phyloP scores from a whole-genome alignment of 2,797 vertebrate species.

The Arctocebus calabarensis region DNA sequence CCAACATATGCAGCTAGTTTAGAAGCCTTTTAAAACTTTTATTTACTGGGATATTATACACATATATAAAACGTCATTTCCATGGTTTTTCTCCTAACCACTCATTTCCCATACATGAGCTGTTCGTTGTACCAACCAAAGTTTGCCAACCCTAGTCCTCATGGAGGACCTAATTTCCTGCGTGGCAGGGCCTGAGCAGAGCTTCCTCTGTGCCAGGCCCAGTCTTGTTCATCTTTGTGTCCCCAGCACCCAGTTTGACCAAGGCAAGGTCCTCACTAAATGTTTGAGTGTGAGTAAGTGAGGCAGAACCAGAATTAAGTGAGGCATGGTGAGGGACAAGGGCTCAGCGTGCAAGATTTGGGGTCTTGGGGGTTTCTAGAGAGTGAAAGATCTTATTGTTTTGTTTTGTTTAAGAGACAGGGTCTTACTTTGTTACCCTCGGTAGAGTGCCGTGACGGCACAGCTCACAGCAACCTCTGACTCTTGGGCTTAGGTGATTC shows the following conservation, averaged over 20 bases:
- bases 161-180: not conserved
- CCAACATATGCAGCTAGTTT: not conserved
- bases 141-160: not conserved
- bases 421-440: too few relatives aligned
- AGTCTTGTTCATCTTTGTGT: not conserved
- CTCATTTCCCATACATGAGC: not conserved
- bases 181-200: not conserved
- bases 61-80: not conserved
- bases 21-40: conserved; percentile 41
- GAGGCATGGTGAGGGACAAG: not conserved
- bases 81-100: not conserved
- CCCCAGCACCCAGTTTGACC: not conserved
- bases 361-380: not conserved
- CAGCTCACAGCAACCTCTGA: too few relatives aligned
- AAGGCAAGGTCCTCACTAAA: not conserved
- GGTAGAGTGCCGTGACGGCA: too few relatives aligned
- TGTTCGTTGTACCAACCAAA: not conserved
- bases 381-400: not conserved
- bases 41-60: not conserved
- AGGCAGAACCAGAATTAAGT: not conserved
- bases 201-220: not conserved
- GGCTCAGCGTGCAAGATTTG: not conserved
- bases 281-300: not conserved
- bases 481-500: too few relatives aligned
- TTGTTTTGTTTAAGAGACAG: too few relatives aligned